Conservation (phyloP, 2,797 vertebrate genomes). For the Poecile montanus region DNA sequence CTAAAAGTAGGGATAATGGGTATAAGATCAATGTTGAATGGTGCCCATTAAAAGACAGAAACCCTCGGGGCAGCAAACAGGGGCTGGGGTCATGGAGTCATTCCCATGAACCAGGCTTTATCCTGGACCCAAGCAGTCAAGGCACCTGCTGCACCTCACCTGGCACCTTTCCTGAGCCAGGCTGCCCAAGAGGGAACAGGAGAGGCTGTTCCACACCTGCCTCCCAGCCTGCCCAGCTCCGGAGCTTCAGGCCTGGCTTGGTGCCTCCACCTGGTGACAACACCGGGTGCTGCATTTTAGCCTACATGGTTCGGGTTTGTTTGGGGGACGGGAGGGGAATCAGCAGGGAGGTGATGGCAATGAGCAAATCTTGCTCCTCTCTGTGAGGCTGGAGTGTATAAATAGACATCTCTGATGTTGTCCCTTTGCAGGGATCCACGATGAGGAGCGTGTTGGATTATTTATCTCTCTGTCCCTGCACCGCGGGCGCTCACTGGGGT, state of each 20-base stretch:
- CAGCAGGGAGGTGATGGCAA: not conserved
- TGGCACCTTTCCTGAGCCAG: not conserved
- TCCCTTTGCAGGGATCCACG: fast-evolving
- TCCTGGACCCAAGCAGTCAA: not conserved
- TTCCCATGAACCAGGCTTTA: not conserved
- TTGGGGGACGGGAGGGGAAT: not conserved
- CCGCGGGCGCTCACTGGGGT: fast-evolving
- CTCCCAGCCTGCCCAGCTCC: not conserved
- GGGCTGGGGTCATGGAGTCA: not conserved
- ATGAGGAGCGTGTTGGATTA: not conserved
- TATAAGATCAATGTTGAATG: not conserved
- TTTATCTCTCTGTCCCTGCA: not conserved
- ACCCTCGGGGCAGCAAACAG: not conserved
- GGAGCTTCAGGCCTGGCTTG: not conserved
- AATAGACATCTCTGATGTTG: not conserved
- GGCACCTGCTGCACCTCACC: not conserved
- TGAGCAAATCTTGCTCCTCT: not conserved
- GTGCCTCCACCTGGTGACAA: slow-evolving; percentile 54
- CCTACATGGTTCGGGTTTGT: not conserved
- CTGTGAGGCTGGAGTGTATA: not conserved
- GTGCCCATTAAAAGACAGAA: not conserved
- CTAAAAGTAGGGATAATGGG: not conserved
- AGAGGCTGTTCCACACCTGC: not conserved
- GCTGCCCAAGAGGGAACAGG: not conserved
- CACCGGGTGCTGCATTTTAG: not conserved